Base-by-base conservation (phyloP, 2,113 vertebrate species). In the Prinia subflava region DNA sequence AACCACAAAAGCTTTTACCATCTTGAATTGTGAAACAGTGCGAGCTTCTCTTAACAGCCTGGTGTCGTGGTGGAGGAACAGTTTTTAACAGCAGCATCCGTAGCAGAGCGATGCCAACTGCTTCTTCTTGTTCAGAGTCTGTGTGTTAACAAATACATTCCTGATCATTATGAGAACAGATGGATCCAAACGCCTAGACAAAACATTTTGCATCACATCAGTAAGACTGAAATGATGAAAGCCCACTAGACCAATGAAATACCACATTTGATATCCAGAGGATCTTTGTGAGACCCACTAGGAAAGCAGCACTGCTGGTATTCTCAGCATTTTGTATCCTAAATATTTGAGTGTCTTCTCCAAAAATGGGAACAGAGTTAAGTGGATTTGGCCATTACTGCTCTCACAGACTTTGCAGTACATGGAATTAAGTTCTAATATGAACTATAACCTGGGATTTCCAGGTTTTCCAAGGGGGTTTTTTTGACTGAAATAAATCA, bases 401-500 rank as follows among this genome's bases (percentile, higher is more conserved):
- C 71, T 93, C 64, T 75, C 84, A 87, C 49, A 83, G 85, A 87
- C 47, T 83, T 93, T n/a, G 55, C 64, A 68, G 25, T 55, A 52
- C 22, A 8, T 52, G 44, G 35, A 81, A 77, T 70, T 77, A 81
- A 55, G 44, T 86, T 83, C 21, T 60, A 13, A 68, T 70, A 56
- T 3, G 4, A 89, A 37, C 41, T 56, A 67, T 85, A 65, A 75
- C 57, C 55, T 94, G 79, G 24, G 17, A 95, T 81, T 92, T 90
- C n/a, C 55, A 88, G 71, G 39, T 85, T 86, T 94, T 87, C 67
- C 56, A 70, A 16, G 31, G 5, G 13, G n/a, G n/a, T n/a, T 44
- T 64, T 85, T 92, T 90, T 65, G 20, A 89, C 68, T 67, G 57
- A 90, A 94, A 92, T 96, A 95, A 95, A 95, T 94, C 10, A 19